A percentile compares a stretch with the other conserved stretches of the same genome.
Conservation (phyloP, 2,888 invertebrate species). For the Scaptomyza caliginosa region DNA sequence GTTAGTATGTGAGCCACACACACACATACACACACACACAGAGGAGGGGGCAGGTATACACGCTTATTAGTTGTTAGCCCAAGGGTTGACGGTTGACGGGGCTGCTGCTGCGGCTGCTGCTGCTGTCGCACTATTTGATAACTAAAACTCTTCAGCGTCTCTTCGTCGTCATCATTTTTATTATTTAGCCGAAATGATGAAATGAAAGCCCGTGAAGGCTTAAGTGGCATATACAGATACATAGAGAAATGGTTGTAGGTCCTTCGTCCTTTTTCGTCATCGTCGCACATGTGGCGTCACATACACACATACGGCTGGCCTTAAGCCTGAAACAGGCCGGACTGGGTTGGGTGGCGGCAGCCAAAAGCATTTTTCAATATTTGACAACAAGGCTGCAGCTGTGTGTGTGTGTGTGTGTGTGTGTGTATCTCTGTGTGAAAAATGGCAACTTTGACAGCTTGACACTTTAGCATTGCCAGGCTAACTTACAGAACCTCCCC, state of each 20-base stretch:
- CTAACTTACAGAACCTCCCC: slow-evolving; percentile 16
- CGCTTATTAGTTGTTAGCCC: slow-evolving; percentile 55
- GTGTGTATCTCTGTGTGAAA: slow-evolving; percentile 61
- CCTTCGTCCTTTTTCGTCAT: slow-evolving; percentile 25
- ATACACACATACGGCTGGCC: slow-evolving; percentile 17
- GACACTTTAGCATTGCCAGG: slow-evolving; percentile 61
- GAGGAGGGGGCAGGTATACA: slow-evolving; percentile 36
- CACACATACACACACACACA: no score
- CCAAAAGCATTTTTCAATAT: slow-evolving; percentile 76
- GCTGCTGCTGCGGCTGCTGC: slow-evolving; percentile 18
- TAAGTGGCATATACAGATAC: slow-evolving; percentile 42
- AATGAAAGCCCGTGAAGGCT: slow-evolving; percentile 69
- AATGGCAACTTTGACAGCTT: slow-evolving; percentile 80
- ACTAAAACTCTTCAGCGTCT: slow-evolving; percentile 73
- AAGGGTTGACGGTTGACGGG: slow-evolving; percentile 49
- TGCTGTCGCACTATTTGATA: slow-evolving; percentile 67
- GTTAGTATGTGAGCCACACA: slow-evolving; percentile 17
- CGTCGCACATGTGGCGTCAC: slow-evolving; percentile 56
- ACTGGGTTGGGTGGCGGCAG: slow-evolving; percentile 21
- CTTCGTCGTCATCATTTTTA: slow-evolving; percentile 73
- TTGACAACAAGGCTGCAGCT: slow-evolving; percentile 57
- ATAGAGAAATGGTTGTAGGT: slow-evolving; percentile 1
- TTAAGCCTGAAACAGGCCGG: slow-evolving; percentile 39
- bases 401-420: slow-evolving; percentile 21
- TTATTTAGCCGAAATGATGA: slow-evolving; percentile 73